Conservation (phyloP, 1,140 invertebrate genomes). For the Pygmarrhopalites habei region DNA sequence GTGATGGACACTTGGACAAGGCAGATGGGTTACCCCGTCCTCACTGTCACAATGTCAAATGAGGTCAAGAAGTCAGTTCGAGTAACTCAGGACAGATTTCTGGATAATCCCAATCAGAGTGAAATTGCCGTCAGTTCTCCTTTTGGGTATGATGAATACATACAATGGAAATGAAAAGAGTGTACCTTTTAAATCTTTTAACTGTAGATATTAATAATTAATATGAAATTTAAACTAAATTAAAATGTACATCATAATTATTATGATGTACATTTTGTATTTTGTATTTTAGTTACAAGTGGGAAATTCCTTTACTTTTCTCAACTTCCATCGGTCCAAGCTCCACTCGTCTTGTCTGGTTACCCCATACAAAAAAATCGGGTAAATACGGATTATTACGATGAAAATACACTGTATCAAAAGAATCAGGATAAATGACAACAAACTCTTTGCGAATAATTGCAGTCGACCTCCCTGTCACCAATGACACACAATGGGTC, state of each 20-base stretch:
- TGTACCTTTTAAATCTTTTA: too few relatives aligned
- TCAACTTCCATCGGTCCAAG: neutral
- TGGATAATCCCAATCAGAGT: conserved; percentile 50
- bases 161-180: too few relatives aligned
- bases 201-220: too few relatives aligned
- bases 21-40: conserved; percentile 84
- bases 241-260: too few relatives aligned
- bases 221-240: too few relatives aligned
- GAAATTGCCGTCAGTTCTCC: conserved; percentile 1
- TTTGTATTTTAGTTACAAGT: too few relatives aligned
- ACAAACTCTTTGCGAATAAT: too few relatives aligned
- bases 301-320: conserved; percentile 33
- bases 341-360: conserved; percentile 7
- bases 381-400: too few relatives aligned
- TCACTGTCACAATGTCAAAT: conserved; percentile 53
- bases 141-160: conserved; percentile 24
- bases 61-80: conserved; percentile 49
- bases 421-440: too few relatives aligned
- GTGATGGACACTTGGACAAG: conserved; percentile 89
- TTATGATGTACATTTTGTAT: too few relatives aligned
- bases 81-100: conserved; percentile 67
- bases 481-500: conserved; percentile 52
- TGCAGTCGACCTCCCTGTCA: too few relatives aligned
- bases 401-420: too few relatives aligned
- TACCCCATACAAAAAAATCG: conserved; percentile 10